Evolutionary conservation across 2,113 vertebrate species (phyloP), one percentile per base, ranked within the genome.

Genomic region (Microtus oregoni): DNA sequence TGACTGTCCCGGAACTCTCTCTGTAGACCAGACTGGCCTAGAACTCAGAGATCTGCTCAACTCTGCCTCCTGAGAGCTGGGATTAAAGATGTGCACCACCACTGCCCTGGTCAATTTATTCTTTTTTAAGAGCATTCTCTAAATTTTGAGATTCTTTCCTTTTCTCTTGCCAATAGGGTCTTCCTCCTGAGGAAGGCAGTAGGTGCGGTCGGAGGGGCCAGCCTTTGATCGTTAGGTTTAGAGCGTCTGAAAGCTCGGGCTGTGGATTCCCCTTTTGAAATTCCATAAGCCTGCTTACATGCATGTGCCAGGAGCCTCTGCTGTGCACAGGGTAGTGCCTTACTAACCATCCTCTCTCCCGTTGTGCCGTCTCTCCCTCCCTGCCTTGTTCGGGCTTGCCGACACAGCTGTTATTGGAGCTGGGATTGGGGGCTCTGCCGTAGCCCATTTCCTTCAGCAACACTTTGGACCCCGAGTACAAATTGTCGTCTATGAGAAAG

Each of bases 391-490:
- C 12, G 19, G 76, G 86, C 86, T 95, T 30, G 11, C 94, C 89
- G 81, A 93, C 98, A 99, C 98, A 99, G 99, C 99, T 19, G 99
- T 99, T 94, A 97, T 99, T 11, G 99, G 99, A 30, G 99, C 99
- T 0, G 99, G 99, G 50, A 99, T 99, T 35, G 99, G 99, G 50
- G 99, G 99, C 93, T 99, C 99, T 2, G 99, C 99, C 0, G 98
- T 99, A 9, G 99, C 99, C 28, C 99, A 99, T 89, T 99, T 99
- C 97, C 98, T 99, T 90, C 99, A 99, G 96, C 99, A 99, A 98
- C 99, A 99, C 97, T 99, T 99, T 92, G 99, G 99, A 81, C 99
- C 99, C 3, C 99, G 99, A 96, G 99, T 99, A 87, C 99, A 99
- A 96, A 98, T 99, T 75, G 99, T 99, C 1, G 99, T 99, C 81